Percentiles rank a stretch among this genome's conserved stretches.
Evolutionary conservation across 2,113 vertebrate genomes (phyloP).

Genomic region (Microcebus murinus): DNA sequence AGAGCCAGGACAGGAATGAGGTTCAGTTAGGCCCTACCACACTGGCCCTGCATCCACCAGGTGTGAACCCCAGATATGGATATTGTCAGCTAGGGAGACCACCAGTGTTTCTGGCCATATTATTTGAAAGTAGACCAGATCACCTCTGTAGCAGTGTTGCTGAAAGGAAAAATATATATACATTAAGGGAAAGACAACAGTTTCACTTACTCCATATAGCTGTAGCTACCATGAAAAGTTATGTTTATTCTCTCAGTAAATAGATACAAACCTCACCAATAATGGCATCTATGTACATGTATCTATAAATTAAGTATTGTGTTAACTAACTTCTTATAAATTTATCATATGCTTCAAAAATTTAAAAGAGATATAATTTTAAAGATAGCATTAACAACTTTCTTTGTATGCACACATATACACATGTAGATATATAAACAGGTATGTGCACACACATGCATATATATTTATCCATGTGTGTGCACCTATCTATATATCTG

Average conservation of each 20-base stretch:
- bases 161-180: background rate
- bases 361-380: background rate
- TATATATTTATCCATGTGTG: background rate
- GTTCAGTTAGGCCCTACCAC: background rate
- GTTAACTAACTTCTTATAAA: background rate
- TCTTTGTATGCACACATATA: background rate
- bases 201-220: background rate
- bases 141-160: background rate
- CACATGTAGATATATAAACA: background rate
- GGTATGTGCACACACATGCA: background rate
- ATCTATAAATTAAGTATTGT: background rate
- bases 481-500: no score
- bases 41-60: accelerated
- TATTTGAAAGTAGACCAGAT: background rate
- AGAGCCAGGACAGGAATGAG: background rate
- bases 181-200: background rate
- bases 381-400: background rate
- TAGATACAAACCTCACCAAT: background rate
- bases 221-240: background rate
- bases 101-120: background rate
- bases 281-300: background rate
- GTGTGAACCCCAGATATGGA: background rate
- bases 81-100: background rate
- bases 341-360: background rate
- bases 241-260: background rate